These are phyloP conservation scores for Colius striatus DNA, from an alignment of 2,113 vertebrate genomes.

Conservation along the genomic window DNA sequence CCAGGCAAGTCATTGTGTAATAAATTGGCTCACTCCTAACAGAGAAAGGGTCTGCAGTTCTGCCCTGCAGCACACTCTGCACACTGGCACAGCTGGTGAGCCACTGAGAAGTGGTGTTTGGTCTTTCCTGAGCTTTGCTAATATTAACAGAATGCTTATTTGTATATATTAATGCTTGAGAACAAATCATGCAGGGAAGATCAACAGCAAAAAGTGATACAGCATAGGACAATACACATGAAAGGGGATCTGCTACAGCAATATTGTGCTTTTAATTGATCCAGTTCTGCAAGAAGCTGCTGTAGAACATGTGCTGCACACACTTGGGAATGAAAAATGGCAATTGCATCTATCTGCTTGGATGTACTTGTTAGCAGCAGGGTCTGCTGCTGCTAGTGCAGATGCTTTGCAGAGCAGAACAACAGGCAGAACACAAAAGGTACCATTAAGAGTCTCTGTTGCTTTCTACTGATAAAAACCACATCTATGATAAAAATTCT, in stretches of 20 bases:
- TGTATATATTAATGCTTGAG: neutral
- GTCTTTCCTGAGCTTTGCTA: neutral
- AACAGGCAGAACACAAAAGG: fast-evolving
- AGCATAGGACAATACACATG: neutral
- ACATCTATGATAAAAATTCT: neutral
- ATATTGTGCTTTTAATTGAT: neutral
- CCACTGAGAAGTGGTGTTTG: fast-evolving
- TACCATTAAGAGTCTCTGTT: neutral
- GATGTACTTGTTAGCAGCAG: neutral
- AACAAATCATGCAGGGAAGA: fast-evolving
- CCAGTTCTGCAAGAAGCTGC: neutral
- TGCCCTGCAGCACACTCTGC: neutral
- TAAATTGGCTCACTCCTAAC: neutral
- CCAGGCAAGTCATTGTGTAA: neutral
- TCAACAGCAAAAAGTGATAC: neutral
- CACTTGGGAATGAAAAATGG: neutral
- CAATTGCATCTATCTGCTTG: neutral
- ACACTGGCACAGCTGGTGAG: neutral
- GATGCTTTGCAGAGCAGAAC: neutral
- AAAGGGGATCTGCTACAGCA: neutral
- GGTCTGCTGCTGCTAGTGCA: fast-evolving
- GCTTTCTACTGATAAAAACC: neutral
- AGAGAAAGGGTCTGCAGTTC: fast-evolving
- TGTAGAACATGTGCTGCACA: neutral
- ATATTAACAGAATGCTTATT: neutral